Evolutionary conservation across 2,888 invertebrate species (phyloP).

Genomic region (Tipula confusa): DNA sequence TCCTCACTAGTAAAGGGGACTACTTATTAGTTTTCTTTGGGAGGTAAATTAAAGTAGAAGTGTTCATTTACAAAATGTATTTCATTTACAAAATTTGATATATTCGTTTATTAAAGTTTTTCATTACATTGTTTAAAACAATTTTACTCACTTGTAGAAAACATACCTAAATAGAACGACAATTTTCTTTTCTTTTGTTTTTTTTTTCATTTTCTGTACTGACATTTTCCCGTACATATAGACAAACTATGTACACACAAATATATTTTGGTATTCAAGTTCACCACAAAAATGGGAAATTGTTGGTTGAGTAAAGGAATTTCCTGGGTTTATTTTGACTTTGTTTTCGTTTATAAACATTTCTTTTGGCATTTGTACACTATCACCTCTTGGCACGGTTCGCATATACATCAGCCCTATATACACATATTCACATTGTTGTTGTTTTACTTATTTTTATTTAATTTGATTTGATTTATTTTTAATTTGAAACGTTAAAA

Average conservation of each 20-base stretch:
- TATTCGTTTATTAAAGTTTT: too few relatives aligned
- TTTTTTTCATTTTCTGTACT: too few relatives aligned
- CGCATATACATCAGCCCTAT: background rate
- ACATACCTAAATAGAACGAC: too few relatives aligned
- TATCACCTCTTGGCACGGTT: background rate
- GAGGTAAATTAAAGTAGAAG: too few relatives aligned
- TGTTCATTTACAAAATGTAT: too few relatives aligned
- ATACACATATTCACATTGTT: background rate
- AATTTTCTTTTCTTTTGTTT: too few relatives aligned
- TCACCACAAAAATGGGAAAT: background rate
- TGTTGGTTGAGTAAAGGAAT: background rate
- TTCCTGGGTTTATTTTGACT: background rate
- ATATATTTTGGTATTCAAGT: background rate
- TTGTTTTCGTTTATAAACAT: background rate
- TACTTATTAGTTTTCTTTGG: too few relatives aligned
- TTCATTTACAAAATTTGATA: too few relatives aligned
- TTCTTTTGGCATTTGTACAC: background rate
- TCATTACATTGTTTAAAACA: too few relatives aligned
- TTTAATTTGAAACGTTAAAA: background rate
- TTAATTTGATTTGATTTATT: background rate
- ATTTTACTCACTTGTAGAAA: too few relatives aligned
- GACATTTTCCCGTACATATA: too few relatives aligned
- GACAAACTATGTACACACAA: background rate
- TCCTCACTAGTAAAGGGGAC: too few relatives aligned
- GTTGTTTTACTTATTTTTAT: background rate